phyloP scores from a whole-genome alignment of 2,888 invertebrate species.

The Idaea dimidiata region DNA sequence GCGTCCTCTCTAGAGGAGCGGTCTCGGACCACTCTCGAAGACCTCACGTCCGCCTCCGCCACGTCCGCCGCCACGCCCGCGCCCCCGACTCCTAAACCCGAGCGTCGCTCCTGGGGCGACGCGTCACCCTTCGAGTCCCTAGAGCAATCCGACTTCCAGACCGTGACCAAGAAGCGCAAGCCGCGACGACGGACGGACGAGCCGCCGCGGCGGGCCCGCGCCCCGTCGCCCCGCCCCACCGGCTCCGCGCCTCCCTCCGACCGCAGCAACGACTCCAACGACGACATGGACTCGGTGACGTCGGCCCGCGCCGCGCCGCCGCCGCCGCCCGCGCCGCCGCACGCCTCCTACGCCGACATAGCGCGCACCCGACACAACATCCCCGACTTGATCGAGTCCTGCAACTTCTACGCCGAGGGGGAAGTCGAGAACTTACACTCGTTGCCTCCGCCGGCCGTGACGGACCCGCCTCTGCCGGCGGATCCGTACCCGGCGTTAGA shows the following conservation, averaged over 20 bases:
- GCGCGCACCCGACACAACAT: conserved; percentile 81
- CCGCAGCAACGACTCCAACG: conserved; percentile 89
- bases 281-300: conserved; percentile 91
- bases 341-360: conserved; percentile 91
- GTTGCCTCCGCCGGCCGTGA: conserved; percentile 28
- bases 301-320: conserved; percentile 79
- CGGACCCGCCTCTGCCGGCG: conserved; percentile 23
- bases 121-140: conserved; percentile 71
- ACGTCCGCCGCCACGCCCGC: conserved; percentile 54
- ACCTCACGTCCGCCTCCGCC: conserved; percentile 74
- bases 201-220: conserved; percentile 44
- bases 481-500: conserved; percentile 21
- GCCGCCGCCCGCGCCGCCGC: conserved; percentile 81
- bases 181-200: conserved; percentile 85
- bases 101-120: conserved; percentile 85
- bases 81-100: conserved; percentile 58
- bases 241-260: conserved; percentile 88
- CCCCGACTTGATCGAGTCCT: conserved; percentile 76
- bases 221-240: conserved; percentile 79
- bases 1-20: conserved; percentile 91
- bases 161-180: conserved; percentile 91
- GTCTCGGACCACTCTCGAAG: conserved; percentile 87
- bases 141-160: conserved; percentile 88
- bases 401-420: conserved; percentile 72
- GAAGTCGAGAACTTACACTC: conserved; percentile 37